Base-by-base conservation (phyloP, 2,797 vertebrate genomes). In the Thalassophryne amazonica region DNA sequence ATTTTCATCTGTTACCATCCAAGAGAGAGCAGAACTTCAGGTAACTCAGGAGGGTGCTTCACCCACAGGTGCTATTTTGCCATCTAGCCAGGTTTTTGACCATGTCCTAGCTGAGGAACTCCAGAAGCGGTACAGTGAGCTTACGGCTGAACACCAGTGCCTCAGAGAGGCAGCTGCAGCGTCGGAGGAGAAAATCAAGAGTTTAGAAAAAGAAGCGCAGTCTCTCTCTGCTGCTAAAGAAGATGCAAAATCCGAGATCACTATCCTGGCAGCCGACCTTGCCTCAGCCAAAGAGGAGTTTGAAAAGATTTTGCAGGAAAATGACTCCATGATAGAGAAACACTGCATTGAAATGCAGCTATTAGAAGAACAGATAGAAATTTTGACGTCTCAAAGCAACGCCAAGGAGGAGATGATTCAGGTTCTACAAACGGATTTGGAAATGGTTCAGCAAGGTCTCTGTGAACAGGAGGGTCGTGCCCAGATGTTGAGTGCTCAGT, bases 401-500 rank as follows among this genome's bases (percentile, higher is more conserved):
- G 85, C 85, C 23, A 98, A 95, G 47, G 94, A 96, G 41, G 54
- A 94, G 52, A 92, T 88, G 80, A 91, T 97, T 15, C 82, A 91
- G 48, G 81, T 60, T 22, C 63, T 98, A 43, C 91, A 94, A 42
- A 81, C 78, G 18, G 92, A 95, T 41, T 69, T 98, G 69, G 89
- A 95, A 50, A 70, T 59, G 18, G 65, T 85, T 0, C 88, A 86
- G 0, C 48, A 61, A 37, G 83, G 78, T 13, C 76, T 92, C 34
- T 84, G 83, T 33, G 91, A 95, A 40, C 91, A 95, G 73, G 88
- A 88, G 6, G 13, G 59, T 10, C 71, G 91, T 24, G 75, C 83
- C 3, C 86, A 69, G 68, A 90, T 79, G 73, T 76, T 97, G 35
- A 86, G 79, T 7, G 84, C 64, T 56, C 92, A 93, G 73, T 67